These are phyloP conservation scores for Coronaproctus castanopsis DNA, from an alignment of 2,888 invertebrate genomes.

Conservation along the genomic window DNA sequence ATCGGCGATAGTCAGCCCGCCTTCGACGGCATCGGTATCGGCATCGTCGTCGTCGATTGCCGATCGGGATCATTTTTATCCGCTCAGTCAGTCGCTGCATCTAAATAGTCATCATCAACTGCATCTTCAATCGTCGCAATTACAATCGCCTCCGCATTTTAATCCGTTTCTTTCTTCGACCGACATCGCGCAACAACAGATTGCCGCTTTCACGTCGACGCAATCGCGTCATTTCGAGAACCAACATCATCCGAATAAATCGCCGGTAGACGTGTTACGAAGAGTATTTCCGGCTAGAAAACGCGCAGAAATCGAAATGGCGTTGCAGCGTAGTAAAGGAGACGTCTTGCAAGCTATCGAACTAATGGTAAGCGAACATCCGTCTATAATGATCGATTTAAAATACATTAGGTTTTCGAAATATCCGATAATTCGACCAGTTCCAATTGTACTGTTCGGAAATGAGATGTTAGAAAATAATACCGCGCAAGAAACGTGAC, in stretches of 20 bases:
- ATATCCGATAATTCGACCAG: background rate
- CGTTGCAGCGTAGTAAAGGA: slow-evolving; percentile 63
- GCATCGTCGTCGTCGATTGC: slow-evolving; percentile 1
- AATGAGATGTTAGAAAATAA: no score
- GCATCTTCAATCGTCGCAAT: slow-evolving; percentile 1
- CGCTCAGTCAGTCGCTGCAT: slow-evolving; percentile 1
- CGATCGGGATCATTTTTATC: background rate
- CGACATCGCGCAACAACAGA: slow-evolving; percentile 9
- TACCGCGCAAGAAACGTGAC: no score
- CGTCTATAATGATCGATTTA: no score
- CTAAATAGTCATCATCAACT: slow-evolving; percentile 1
- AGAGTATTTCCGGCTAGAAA: slow-evolving; percentile 77
- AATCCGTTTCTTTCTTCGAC: slow-evolving; percentile 16
- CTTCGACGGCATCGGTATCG: slow-evolving; percentile 12
- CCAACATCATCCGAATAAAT: slow-evolving; percentile 28
- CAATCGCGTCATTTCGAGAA: slow-evolving; percentile 1
- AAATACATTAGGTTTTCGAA: background rate
- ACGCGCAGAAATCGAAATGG: slow-evolving; percentile 64
- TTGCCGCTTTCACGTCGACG: slow-evolving; percentile 7
- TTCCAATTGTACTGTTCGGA: background rate
- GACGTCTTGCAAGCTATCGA: slow-evolving; percentile 88
- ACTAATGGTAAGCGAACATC: slow-evolving; percentile 51
- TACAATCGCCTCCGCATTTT: slow-evolving; percentile 8
- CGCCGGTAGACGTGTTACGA: slow-evolving; percentile 69
- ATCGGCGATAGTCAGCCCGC: slow-evolving; percentile 9